Percentiles rank a stretch among this genome's conserved stretches.
Conservation (phyloP, 1,140 invertebrate species). For the Cyphomyrmex costatus region DNA sequence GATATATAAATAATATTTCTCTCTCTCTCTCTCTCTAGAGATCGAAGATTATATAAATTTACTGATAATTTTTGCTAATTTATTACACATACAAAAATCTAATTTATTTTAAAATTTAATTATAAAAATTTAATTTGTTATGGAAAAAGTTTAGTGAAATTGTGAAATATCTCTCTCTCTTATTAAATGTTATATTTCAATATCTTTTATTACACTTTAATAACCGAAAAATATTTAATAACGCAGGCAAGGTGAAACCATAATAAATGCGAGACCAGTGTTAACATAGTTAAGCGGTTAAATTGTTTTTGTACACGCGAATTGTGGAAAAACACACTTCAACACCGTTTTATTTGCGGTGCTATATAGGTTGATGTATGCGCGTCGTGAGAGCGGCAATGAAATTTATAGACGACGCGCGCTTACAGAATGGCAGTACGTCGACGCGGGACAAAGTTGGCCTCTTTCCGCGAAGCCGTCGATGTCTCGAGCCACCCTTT, state of each 20-base stretch:
- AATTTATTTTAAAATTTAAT: conserved; percentile 7
- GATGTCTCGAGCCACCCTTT: conserved; percentile 65
- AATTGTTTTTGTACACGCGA: conserved; percentile 44
- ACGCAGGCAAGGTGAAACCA: neutral
- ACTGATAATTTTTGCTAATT: neutral
- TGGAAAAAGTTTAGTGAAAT: neutral
- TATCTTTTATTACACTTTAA: neutral
- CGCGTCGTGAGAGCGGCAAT: conserved; percentile 27
- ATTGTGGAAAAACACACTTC: conserved; percentile 34
- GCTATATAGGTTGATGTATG: conserved; percentile 54
- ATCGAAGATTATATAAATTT: neutral
- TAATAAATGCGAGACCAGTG: neutral
- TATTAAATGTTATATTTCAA: conserved; percentile 7
- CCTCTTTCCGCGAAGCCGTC: conserved; percentile 43
- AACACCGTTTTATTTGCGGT: conserved; percentile 53
- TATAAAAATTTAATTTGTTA: neutral
- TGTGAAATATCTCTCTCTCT: neutral
- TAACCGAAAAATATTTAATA: conserved; percentile 14
- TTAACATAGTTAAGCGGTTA: conserved; percentile 27
- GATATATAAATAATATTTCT: neutral
- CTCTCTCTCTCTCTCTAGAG: neutral
- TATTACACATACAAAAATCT: neutral
- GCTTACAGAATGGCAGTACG: conserved; percentile 35
- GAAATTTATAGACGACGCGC: conserved; percentile 53
- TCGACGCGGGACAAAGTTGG: conserved; percentile 53